Evolutionary conservation across 2,113 vertebrate species (phyloP), one percentile per base, ranked within the genome.

Genomic region (Cololabis saira): DNA sequence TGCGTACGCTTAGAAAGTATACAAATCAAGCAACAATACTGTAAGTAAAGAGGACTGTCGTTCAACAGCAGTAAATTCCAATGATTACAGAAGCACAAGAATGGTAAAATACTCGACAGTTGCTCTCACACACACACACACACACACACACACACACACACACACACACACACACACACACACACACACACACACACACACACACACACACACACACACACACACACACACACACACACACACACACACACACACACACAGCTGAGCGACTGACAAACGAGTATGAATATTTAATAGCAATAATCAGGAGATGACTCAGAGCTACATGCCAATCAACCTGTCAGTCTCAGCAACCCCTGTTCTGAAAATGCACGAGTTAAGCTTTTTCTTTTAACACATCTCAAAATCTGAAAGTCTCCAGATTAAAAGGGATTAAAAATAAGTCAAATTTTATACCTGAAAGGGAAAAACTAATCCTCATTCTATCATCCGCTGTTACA

Each of bases 271-370:
- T 58, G 58, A 80, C 70, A 81, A 78, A 64, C 21, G 37, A 45
- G 9, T 30, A 84, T 80, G 60, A 57, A 71, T 69, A 84, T 86
- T 86, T 65, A 74, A 33, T 51, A 50, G 57, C 53, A 27, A 27
- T 27, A 42, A 60, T 52, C 40, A 60, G 33, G 43, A 45, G 42
- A 55, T 40, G 37, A 27, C 52, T 65, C 51, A 41, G 16, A 76
- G 44, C 67, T 19, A 72, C 42, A 27, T 73, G 77, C 72, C 84
- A 69, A 67, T 89, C 87, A 81, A 10, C 17, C 67, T 61, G 62
- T 17, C 60, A 59, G 49, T 13, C 63, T 18, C n/a, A 51, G 8
- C 55, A 18, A 42, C 3, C n/a, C n/a, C 15, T 40, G 33, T 42
- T 69, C 21, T 73, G 27, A 76, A 81, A 76, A 78, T 67, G 41